These are phyloP conservation scores for Eumaeus atala DNA, from an alignment of 1,140 invertebrate genomes.

Conservation along the genomic window DNA sequence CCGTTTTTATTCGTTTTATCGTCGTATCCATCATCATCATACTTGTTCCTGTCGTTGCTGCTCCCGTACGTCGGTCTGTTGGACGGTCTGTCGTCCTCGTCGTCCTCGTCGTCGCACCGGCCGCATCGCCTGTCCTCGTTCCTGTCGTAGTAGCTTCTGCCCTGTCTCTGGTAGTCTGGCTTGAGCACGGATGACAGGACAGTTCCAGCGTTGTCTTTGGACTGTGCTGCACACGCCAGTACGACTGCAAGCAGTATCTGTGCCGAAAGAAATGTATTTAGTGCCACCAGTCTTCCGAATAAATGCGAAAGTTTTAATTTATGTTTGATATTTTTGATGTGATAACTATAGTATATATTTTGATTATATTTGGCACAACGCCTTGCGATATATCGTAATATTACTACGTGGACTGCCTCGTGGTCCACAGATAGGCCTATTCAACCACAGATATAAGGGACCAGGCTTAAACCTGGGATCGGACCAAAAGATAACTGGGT, in stretches of 20 bases:
- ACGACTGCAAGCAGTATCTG: slow-evolving; percentile 24
- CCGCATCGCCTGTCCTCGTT: slow-evolving; percentile 56
- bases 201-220: slow-evolving; percentile 38
- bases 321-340: too few relatives aligned
- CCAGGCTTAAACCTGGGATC: too few relatives aligned
- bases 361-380: too few relatives aligned
- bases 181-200: slow-evolving; percentile 47
- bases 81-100: slow-evolving; percentile 41
- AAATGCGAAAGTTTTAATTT: too few relatives aligned
- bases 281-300: too few relatives aligned
- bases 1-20: slow-evolving; percentile 37
- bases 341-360: too few relatives aligned
- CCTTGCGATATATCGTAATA: too few relatives aligned
- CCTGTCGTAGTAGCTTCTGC: slow-evolving; percentile 57
- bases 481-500: too few relatives aligned
- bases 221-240: slow-evolving; percentile 21
- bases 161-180: slow-evolving; percentile 36
- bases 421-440: too few relatives aligned
- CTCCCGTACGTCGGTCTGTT: slow-evolving; percentile 43
- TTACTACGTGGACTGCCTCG: too few relatives aligned
- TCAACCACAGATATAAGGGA: too few relatives aligned
- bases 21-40: slow-evolving; percentile 44
- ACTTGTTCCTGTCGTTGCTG: slow-evolving; percentile 42
- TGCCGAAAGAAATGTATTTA: slow-evolving; percentile 13
- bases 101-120: slow-evolving; percentile 45